Conservation (phyloP, 92 coral and sea anemone species). For the Heteractis magnifica region DNA sequence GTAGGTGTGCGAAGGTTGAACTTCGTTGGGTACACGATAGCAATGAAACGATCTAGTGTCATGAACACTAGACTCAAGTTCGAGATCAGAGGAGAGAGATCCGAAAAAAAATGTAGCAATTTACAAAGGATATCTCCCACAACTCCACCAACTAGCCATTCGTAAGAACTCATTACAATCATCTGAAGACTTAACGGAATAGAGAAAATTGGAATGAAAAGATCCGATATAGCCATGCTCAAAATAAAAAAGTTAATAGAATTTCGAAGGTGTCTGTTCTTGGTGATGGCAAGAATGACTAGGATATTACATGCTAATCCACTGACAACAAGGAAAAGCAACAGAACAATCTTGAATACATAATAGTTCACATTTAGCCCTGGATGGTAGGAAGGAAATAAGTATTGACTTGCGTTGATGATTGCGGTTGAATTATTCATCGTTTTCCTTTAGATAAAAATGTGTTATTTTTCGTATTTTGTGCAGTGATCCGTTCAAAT, state of each 20-base stretch:
- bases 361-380: background rate
- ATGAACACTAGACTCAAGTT: conserved; percentile 34
- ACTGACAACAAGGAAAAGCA: background rate
- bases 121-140: conserved; percentile 16
- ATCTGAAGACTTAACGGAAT: background rate
- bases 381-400: background rate
- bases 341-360: background rate
- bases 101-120: conserved; percentile 1
- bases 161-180: background rate
- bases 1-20: background rate
- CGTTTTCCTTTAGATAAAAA: background rate
- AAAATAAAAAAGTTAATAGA: conserved; percentile 30
- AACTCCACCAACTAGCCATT: conserved; percentile 10
- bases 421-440: background rate
- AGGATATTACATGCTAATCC: conserved; percentile 4
- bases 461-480: background rate
- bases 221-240: conserved; percentile 41
- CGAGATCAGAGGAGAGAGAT: conserved; percentile 22
- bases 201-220: conserved; percentile 4
- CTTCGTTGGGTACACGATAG: conserved; percentile 38
- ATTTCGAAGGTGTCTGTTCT: conserved; percentile 20
- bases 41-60: conserved; percentile 36
- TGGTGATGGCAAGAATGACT: conserved; percentile 9
- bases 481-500: background rate
- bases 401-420: background rate